phyloP scores from a whole-genome alignment of 1,140 invertebrate genomes.

The Drosophila pallidifrons region DNA sequence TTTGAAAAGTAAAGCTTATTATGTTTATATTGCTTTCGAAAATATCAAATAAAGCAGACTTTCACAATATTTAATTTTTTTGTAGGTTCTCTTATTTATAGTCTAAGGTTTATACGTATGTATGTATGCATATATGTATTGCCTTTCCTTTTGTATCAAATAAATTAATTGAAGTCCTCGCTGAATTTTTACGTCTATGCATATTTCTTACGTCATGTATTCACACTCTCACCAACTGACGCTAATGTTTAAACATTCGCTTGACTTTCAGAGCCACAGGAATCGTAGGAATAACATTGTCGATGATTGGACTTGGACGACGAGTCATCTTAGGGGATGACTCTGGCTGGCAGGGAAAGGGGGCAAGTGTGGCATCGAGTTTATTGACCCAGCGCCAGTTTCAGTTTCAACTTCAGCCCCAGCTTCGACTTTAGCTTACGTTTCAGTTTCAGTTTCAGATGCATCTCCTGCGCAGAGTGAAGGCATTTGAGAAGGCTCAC shows the following conservation, averaged over 20 bases:
- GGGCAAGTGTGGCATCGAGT: constrained; percentile 44
- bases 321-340: constrained; percentile 42
- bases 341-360: not conserved
- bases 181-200: not conserved
- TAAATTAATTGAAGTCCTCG: constrained; percentile 20
- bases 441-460: not conserved
- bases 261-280: constrained; percentile 17
- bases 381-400: constrained; percentile 68
- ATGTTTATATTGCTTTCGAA: too few species aligned
- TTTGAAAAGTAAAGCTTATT: too few species aligned
- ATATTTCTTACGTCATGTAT: not conserved
- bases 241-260: constrained; percentile 42
- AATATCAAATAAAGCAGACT: too few species aligned
- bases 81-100: too few species aligned
- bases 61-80: too few species aligned
- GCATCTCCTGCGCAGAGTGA: not conserved
- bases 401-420: not conserved
- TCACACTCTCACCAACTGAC: constrained; percentile 9
- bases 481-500: constrained; percentile 61
- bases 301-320: constrained; percentile 39
- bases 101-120: too few species aligned
- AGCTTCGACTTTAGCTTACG: not conserved
- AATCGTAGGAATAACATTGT: constrained; percentile 20
- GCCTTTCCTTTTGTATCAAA: too few species aligned
- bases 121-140: too few species aligned